Conservation (phyloP, 92 coral and sea anemone genomes). For the Pocillopora grandis region DNA sequence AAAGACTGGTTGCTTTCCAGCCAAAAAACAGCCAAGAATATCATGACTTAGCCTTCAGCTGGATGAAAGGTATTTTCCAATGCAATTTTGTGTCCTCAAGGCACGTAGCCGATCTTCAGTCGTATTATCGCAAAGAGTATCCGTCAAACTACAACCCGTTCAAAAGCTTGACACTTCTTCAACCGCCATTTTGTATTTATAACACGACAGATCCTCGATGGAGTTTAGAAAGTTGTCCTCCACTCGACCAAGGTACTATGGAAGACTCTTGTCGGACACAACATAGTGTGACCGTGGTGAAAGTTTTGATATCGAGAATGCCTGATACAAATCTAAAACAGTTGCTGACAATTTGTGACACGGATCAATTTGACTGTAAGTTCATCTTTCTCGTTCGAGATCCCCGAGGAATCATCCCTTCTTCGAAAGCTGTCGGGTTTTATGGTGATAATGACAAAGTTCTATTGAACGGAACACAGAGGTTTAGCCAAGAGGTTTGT, state of each 20-base stretch:
- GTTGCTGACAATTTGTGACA: constrained; percentile 9
- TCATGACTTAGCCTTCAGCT: not conserved
- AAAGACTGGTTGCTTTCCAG: not conserved
- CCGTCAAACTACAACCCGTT: constrained; percentile 5
- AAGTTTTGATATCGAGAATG: constrained; percentile 32
- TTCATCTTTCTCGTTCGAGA: constrained; percentile 27
- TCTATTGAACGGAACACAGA: not conserved
- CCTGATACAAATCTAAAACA: constrained; percentile 14
- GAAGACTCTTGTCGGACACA: constrained; percentile 10
- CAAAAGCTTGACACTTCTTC: constrained; percentile 12
- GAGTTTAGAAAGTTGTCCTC: constrained; percentile 26
- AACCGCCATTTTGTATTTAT: constrained; percentile 36
- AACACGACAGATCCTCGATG: constrained; percentile 32
- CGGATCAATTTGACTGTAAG: constrained; percentile 23
- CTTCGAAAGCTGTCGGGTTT: constrained; percentile 31
- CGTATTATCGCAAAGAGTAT: not conserved
- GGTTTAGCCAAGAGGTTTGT: constrained; percentile 11
- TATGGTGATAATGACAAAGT: not conserved
- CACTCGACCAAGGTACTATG: constrained; percentile 9
- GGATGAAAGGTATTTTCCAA: constrained; percentile 25
- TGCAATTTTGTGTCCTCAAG: constrained; percentile 14
- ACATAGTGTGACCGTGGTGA: constrained; percentile 23
- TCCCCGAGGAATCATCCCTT: constrained; percentile 39
- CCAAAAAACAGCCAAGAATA: not conserved
- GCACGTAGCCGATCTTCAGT: constrained; percentile 6